These are phyloP conservation scores for Oreamnos americanus DNA, from an alignment of 2,113 vertebrate species.

Conservation along the genomic window DNA sequence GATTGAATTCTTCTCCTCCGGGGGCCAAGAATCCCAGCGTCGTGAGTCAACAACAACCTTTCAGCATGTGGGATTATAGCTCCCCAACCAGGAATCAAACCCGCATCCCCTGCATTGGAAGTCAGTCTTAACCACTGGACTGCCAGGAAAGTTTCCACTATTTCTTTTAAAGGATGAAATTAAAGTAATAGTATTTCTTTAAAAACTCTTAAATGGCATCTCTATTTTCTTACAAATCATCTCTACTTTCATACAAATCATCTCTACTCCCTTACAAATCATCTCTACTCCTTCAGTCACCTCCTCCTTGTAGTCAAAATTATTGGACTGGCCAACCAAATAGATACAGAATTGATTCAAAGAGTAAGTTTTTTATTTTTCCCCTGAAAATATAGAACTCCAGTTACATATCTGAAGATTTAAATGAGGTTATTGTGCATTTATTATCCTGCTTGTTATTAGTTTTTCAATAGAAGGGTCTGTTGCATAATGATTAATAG, in stretches of 20 bases:
- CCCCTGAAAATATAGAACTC: not conserved
- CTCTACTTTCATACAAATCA: not conserved
- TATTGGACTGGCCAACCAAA: not conserved
- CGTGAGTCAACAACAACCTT: too few species aligned
- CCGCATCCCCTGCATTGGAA: not conserved
- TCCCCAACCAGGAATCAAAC: not conserved
- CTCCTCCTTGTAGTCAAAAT: not conserved
- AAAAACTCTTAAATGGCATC: not conserved
- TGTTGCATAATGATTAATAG: not conserved
- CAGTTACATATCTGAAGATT: not conserved
- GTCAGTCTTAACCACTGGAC: not conserved
- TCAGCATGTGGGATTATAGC: not conserved
- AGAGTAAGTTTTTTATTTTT: not conserved
- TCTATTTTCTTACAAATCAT: not conserved
- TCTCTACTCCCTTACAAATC: not conserved
- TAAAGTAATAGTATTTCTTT: not conserved
- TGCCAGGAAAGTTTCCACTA: not conserved
- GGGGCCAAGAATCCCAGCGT: too few species aligned
- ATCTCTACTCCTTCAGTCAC: not conserved
- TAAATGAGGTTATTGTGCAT: not conserved
- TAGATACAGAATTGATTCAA: not conserved
- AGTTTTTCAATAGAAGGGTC: not conserved
- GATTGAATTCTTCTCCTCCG: too few species aligned
- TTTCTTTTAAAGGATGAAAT: not conserved
- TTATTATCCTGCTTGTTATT: not conserved